phyloP scores from a whole-genome alignment of 2,113 vertebrate species.

The Haemorhous mexicanus region DNA sequence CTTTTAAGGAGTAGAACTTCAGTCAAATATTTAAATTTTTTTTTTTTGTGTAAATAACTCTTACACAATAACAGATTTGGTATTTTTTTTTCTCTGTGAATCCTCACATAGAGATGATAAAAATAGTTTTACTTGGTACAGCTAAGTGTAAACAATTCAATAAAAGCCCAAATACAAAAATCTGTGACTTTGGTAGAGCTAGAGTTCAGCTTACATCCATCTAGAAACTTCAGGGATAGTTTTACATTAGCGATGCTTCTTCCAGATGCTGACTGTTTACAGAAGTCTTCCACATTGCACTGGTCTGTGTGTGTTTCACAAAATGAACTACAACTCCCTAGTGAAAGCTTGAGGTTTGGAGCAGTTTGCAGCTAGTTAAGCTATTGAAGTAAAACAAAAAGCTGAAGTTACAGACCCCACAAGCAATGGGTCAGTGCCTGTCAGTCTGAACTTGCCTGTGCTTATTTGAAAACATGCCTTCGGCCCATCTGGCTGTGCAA shows the following conservation, averaged over 20 bases:
- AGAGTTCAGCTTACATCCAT: not conserved
- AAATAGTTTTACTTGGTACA: not conserved
- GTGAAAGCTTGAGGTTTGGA: not conserved
- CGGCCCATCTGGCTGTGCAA: not conserved
- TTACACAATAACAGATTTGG: not conserved
- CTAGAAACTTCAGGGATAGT: not conserved
- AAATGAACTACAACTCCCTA: not conserved
- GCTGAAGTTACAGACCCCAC: not conserved
- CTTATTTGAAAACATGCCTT: not conserved
- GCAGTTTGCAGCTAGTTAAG: not conserved
- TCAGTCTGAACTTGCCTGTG: not conserved
- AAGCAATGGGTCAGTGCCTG: not conserved
- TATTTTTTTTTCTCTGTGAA: not conserved
- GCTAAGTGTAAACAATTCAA: not conserved
- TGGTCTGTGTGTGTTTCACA: not conserved
- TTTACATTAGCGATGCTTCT: not conserved
- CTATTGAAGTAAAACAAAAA: not conserved
- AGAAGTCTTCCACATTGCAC: not conserved
- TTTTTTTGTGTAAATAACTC: not conserved
- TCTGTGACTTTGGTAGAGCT: not conserved
- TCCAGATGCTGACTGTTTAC: not conserved
- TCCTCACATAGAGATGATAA: not conserved
- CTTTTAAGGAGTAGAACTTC: not conserved
- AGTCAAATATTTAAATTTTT: not conserved
- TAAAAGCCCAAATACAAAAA: not conserved